phyloP scores from a whole-genome alignment of 2,888 invertebrate species.

The Amiota mariae region DNA sequence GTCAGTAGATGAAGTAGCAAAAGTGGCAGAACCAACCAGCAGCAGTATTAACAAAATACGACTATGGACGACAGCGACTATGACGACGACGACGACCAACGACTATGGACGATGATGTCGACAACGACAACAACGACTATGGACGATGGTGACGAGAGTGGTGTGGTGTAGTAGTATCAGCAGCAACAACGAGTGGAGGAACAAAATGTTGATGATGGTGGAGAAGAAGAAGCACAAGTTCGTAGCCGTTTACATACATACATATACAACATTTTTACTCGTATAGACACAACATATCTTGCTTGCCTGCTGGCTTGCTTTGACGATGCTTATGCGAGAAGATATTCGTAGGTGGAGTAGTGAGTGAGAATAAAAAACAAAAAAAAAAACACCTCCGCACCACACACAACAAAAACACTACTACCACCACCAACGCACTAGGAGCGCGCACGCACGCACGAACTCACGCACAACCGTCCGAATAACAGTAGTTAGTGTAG shows the following conservation, averaged over 20 bases:
- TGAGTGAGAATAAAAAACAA: not conserved
- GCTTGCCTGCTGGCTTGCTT: too few relatives aligned
- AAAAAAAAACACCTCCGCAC: slow-evolving; percentile 1
- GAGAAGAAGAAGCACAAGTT: slow-evolving; percentile 37
- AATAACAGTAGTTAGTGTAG: not conserved
- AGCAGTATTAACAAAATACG: not conserved
- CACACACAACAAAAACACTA: not conserved
- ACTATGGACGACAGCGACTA: not conserved
- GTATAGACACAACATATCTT: slow-evolving; percentile 55
- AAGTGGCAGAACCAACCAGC: too few relatives aligned
- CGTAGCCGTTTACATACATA: slow-evolving; percentile 48
- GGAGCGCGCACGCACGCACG: not conserved
- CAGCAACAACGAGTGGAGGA: too few relatives aligned
- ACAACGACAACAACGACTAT: not conserved
- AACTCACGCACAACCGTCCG: not conserved
- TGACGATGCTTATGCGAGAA: not conserved
- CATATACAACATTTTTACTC: slow-evolving; percentile 44
- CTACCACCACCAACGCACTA: not conserved
- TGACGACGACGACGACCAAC: not conserved
- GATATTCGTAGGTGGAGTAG: not conserved
- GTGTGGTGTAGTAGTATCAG: not conserved
- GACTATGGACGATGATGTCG: not conserved
- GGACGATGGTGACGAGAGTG: not conserved
- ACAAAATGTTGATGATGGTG: too few relatives aligned
- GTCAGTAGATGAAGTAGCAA: not conserved